Base-by-base conservation (phyloP, 2,797 vertebrate genomes). In the Tenualosa ilisha region DNA sequence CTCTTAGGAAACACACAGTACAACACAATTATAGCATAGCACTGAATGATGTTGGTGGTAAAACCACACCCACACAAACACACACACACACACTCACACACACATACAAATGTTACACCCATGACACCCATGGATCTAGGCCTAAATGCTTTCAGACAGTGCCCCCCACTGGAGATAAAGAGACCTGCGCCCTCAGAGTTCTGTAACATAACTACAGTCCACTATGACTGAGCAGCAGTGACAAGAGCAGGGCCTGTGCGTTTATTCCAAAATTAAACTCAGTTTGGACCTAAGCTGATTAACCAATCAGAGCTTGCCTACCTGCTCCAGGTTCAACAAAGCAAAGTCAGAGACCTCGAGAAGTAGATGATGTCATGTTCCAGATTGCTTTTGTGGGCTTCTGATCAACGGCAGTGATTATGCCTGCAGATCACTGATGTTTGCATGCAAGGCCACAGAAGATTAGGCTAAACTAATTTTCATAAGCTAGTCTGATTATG, bases 131-230 rank as follows among this genome's bases (percentile, higher is more conserved):
- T 13, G 13, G 20, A 4, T 20, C 59, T 53, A 53, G 51, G 51
- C 51, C 51, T 53, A 84, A 86, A 83, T 59, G 63, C 87, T 87
- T 88, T 86, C 84, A 54, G 50, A 24, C 53, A 89, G 85, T 84
- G 87, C 81, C 88, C 87, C 86, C 88, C 83, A 75, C 86, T 90
- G 89, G 85, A 65, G 5, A 3, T n/a, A 43, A n/a, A 2, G n/a
- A 82, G 82, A 81, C 86, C 83, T 84, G 51, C 79, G 40, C 22
- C 51, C 22, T 22, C 17, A 51, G 31, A 22, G 5, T 72, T 31
- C 15, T 15, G 37, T 72, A 72, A 17, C 65, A 72, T 9, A 2
- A 24, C 46, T 46, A 4, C 46, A 0, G 63, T 24, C 11, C 11
- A 31, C 12, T 17, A 72, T 40, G n/a, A 72, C 1, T 37, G 31